A percentile compares a stretch with the other conserved stretches of the same genome.
Evolutionary conservation across 2,888 invertebrate genomes (phyloP).

Genomic region (Nomada goodeniana): DNA sequence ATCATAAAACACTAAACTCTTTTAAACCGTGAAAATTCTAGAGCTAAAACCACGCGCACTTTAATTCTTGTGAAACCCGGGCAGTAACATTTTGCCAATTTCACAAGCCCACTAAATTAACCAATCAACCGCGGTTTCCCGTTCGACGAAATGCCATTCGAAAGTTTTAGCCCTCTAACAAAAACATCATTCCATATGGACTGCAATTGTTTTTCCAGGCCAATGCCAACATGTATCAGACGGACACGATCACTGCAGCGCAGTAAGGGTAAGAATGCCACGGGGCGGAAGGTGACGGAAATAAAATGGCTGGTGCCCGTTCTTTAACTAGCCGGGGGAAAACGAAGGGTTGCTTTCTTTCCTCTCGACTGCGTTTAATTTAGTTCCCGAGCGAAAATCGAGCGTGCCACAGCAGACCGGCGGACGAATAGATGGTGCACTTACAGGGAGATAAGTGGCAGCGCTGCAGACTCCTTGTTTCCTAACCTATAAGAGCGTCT

Average conservation of each 20-base stretch:
- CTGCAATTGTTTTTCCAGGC: neutral
- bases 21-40: too few species aligned
- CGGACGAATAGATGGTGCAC: slow-evolving; percentile 76
- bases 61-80: too few species aligned
- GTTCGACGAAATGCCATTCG: too few species aligned
- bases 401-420: slow-evolving; percentile 70
- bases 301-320: slow-evolving; percentile 61
- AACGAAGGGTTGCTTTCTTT: slow-evolving; percentile 66
- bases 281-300: slow-evolving; percentile 47
- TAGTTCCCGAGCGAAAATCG: slow-evolving; percentile 67
- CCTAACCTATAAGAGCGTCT: slow-evolving; percentile 77
- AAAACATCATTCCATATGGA: neutral
- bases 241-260: slow-evolving; percentile 19
- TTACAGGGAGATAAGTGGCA: slow-evolving; percentile 78
- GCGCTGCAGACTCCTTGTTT: slow-evolving; percentile 75
- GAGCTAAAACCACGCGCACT: too few species aligned
- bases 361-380: slow-evolving; percentile 68
- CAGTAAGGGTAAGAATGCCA: slow-evolving; percentile 1
- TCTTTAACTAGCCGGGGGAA: slow-evolving; percentile 58
- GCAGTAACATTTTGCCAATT: neutral
- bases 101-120: neutral
- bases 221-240: slow-evolving; percentile 28
- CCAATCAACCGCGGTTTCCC: too few species aligned
- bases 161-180: too few species aligned
- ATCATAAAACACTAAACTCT: too few species aligned